A percentile compares a stretch with the other conserved stretches of the same genome.
Evolutionary conservation across 2,113 vertebrate species (phyloP).

Genomic region (Cercopithecus mona): DNA sequence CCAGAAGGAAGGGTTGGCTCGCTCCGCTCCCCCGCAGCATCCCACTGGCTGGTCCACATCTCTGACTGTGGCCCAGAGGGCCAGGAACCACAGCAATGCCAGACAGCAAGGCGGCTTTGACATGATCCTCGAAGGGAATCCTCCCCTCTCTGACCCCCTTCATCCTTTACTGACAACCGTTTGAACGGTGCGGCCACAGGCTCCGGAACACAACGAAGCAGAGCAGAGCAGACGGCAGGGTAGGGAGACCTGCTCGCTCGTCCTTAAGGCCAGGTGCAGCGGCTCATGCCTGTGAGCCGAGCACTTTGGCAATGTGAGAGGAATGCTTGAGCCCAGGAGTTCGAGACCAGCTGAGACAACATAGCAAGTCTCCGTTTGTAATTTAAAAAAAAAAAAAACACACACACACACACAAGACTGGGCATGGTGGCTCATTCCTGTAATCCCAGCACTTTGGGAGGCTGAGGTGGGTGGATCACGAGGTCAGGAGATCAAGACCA

Average conservation of each 20-base stretch:
- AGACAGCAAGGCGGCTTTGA: rapidly evolving
- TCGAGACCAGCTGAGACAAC: too few species aligned
- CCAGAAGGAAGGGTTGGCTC: not conserved
- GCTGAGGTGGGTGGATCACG: too few species aligned
- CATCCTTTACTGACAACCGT: not conserved
- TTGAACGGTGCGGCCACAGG: not conserved
- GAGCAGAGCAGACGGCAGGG: not conserved
- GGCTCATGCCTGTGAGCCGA: too few species aligned
- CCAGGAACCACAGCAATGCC: not conserved
- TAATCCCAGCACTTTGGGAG: too few species aligned
- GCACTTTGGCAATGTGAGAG: too few species aligned
- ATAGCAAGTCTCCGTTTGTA: too few species aligned
- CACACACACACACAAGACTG: too few species aligned
- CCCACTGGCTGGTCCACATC: not conserved
- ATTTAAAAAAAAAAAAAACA: too few species aligned
- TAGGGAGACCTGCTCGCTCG: rapidly evolving
- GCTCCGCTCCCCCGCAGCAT: rapidly evolving
- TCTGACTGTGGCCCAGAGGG: rapidly evolving
- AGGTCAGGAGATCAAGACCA: too few species aligned
- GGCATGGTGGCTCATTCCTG: too few species aligned
- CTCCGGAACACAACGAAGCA: not conserved
- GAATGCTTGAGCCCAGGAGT: too few species aligned
- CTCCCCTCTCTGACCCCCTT: not conserved
- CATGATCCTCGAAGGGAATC: too few species aligned
- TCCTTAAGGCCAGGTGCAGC: not conserved